Evolutionary conservation across 2,888 invertebrate species (phyloP), one percentile per base, ranked within the genome.

Genomic region (Campoletis raptor): DNA sequence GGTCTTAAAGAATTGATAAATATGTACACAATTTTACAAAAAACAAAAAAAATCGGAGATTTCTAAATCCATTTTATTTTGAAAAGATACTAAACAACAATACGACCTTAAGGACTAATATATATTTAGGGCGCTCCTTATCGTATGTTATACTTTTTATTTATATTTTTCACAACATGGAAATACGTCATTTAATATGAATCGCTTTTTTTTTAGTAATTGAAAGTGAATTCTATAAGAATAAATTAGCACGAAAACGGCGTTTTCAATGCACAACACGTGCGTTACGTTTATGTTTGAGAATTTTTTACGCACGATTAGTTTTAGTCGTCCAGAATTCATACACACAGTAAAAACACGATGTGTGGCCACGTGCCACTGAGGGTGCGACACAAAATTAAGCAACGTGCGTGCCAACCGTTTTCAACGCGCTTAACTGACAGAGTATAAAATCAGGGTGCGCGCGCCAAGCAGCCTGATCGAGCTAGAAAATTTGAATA

Each of bases 351-450:
- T 8, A 24, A 64, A n/a, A 15, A 52, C 7, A 52, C 72, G 73
- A 73, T 52, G 12, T n/a, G 73, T 52, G 40, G 77, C 81, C 85
- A 81, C 85, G 81, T 69, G 78, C 48, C 21, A 40, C 64, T 36
- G 40, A 5, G 54, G 18, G 8, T 37, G 66, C 48, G 85, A 73
- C 54, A 36, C 37, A 64, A 66, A 73, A 67, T 76, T 42, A 54
- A 54, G 52, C 61, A 52, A 21, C 52, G 67, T 64, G 78, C 85
- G 52, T 52, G 81, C 70, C 78, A 45, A 79, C 54, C 69, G 85
- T 85, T 79, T 74, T 73, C 85, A 61, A 48, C 30, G 45, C 45
- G 61, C 10, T 76, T n/a, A 10, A 76, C 61, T 76, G 76, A 61
- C 76, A 30, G 18, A 61, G 42, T 8, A 42, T 18, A 76, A 40